These are phyloP conservation scores for Synanthedon formicaeformis DNA, from an alignment of 2,888 invertebrate genomes.

Conservation along the genomic window DNA sequence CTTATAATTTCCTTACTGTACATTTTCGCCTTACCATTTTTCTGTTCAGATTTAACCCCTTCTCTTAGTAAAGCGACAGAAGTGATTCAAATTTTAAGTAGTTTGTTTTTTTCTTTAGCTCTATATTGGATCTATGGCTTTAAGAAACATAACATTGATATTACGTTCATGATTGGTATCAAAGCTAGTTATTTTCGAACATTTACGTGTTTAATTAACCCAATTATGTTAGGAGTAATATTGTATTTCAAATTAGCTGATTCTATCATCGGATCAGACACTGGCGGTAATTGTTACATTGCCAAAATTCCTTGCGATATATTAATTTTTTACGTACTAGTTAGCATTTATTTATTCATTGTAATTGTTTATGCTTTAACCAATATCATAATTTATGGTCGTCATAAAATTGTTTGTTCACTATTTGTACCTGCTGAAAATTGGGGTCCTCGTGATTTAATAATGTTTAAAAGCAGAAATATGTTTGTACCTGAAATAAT, in stretches of 20 bases:
- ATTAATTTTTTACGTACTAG: constrained; percentile 26
- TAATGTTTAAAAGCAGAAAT: constrained; percentile 48
- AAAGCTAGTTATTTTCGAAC: constrained; percentile 52
- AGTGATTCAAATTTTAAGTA: constrained; percentile 38
- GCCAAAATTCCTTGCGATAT: constrained; percentile 15
- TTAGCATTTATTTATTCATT: constrained; percentile 28
- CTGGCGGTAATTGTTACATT: constrained; percentile 21
- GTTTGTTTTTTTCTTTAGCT: constrained; percentile 38
- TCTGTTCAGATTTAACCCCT: constrained; percentile 43
- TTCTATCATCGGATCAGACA: constrained; percentile 15
- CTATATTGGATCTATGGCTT: constrained; percentile 56
- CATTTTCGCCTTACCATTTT: constrained; percentile 36
- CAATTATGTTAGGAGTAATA: constrained; percentile 25
- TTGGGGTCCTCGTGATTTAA: constrained; percentile 50
- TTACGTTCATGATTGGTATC: constrained; percentile 58
- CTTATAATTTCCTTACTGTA: constrained; percentile 21
- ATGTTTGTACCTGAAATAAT: constrained; percentile 64
- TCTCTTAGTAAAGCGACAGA: constrained; percentile 33
- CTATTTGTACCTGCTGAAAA: constrained; percentile 24
- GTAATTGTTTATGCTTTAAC: constrained; percentile 24
- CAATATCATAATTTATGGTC: constrained; percentile 22
- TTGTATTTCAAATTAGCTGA: constrained; percentile 21
- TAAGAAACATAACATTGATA: constrained; percentile 46
- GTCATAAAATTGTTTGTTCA: constrained; percentile 12
- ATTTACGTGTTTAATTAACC: constrained; percentile 40